Conservation (phyloP, 2,113 vertebrate species). For the Nothoprocta pentlandii region DNA sequence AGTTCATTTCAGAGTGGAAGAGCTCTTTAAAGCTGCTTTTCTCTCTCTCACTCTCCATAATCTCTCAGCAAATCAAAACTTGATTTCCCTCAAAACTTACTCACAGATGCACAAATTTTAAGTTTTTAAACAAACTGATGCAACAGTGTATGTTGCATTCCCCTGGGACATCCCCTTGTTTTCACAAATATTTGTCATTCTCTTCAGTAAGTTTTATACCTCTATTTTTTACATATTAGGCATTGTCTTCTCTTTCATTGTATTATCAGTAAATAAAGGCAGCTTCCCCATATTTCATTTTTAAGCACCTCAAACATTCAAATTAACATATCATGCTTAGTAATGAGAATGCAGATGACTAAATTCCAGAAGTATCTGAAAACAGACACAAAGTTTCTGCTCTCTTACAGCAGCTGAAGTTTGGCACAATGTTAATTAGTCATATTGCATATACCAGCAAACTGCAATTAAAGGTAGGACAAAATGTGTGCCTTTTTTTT, state of each 20-base stretch:
- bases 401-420: neutral
- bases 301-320: neutral
- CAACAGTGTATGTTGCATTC: neutral
- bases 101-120: neutral
- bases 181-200: neutral
- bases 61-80: neutral
- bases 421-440: neutral
- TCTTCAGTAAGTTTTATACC: neutral
- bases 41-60: neutral
- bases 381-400: neutral
- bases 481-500: neutral
- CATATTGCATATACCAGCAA: neutral
- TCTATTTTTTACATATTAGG: neutral
- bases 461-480: neutral
- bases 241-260: neutral
- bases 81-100: neutral
- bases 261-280: neutral
- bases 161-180: neutral
- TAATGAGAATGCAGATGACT: neutral
- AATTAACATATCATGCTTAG: neutral
- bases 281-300: neutral
- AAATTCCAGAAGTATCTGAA: neutral
- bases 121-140: neutral
- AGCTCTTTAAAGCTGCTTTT: neutral
- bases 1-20: neutral